Base-by-base conservation (phyloP, 2,797 vertebrate genomes). In the Meriones psammophilus region DNA sequence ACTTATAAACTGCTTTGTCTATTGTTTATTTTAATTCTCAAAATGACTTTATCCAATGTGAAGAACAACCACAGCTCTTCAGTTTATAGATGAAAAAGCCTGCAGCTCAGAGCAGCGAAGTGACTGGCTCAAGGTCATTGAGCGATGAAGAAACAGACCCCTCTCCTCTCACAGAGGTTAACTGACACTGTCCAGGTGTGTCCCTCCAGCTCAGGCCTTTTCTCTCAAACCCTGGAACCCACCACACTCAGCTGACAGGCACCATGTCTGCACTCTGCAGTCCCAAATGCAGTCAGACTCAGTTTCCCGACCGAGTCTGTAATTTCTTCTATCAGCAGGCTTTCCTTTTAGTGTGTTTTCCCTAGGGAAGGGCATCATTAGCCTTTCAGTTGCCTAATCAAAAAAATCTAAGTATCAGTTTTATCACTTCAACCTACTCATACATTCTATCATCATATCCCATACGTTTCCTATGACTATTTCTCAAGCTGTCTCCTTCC, bases 1-100 rank as follows among this genome's bases (percentile, higher is more conserved):
- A 54, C 69, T 79, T 76, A 76, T 74, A 92, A 89, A 80, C 22
- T 30, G 56, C 81, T 79, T 96, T 64, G 50, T 39, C 28, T 64
- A 80, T 68, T 77, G 26, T 60, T 93, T 94, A 69, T 79, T 87
- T 92, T 86, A n/a, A 95, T 91, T 26, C n/a, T 92, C 58, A n/a
- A 86, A 76, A 93, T 30, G 79, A 73, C 26, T 83, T 88, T 77
- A 60, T 77, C 39, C 76, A 76, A 20, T 69, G 89, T 46, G 88
- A 93, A 80, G 64, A 80, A 76, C 18, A 88, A 28, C 39, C 28
- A 69, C 18, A 74, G 71, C 7, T 87, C 92, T 88, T 66, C n/a
- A 90, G 20, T n/a, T 64, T 89, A 50, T 18, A 89, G 18, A 85
- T 60, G 22, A 18, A 78, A 96, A 92, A 33, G 46, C 14, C 71